Conservation (phyloP, 2,888 invertebrate genomes). For the Diogma glabrata region DNA sequence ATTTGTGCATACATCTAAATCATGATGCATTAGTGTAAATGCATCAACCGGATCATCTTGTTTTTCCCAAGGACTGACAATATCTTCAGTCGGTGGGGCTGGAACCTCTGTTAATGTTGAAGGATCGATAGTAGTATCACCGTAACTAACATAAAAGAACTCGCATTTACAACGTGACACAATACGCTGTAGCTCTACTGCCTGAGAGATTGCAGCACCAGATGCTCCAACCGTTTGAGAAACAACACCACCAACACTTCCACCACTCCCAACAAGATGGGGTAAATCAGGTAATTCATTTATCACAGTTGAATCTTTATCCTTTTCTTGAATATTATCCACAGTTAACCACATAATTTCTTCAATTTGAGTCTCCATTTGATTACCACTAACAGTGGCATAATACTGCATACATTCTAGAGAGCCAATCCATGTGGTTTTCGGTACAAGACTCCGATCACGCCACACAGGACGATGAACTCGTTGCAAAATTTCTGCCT, state of each 20-base stretch:
- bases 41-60: constrained; percentile 87
- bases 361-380: constrained; percentile 54
- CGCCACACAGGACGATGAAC: constrained; percentile 83
- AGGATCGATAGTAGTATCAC: constrained; percentile 50
- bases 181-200: constrained; percentile 80
- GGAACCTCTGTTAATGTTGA: constrained; percentile 50
- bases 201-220: constrained; percentile 49
- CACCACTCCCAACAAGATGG: constrained; percentile 84
- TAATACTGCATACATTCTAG: constrained; percentile 99
- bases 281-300: constrained; percentile 75
- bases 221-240: constrained; percentile 80
- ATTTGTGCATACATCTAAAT: constrained; percentile 95
- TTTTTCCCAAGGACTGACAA: constrained; percentile 64
- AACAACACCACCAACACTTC: constrained; percentile 94
- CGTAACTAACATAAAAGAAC: constrained; percentile 93
- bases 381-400: constrained; percentile 77
- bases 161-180: constrained; percentile 97
- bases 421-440: constrained; percentile 91
- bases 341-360: constrained; percentile 95
- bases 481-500: constrained; percentile 86
- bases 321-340: constrained; percentile 81
- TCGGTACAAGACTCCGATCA: constrained; percentile 74
- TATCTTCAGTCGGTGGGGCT: constrained; percentile 57
- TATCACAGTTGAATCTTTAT: constrained; percentile 65
- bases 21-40: constrained; percentile 96